These are phyloP conservation scores for Empidonax alnorum DNA, from an alignment of 2,113 vertebrate species.

Conservation along the genomic window DNA sequence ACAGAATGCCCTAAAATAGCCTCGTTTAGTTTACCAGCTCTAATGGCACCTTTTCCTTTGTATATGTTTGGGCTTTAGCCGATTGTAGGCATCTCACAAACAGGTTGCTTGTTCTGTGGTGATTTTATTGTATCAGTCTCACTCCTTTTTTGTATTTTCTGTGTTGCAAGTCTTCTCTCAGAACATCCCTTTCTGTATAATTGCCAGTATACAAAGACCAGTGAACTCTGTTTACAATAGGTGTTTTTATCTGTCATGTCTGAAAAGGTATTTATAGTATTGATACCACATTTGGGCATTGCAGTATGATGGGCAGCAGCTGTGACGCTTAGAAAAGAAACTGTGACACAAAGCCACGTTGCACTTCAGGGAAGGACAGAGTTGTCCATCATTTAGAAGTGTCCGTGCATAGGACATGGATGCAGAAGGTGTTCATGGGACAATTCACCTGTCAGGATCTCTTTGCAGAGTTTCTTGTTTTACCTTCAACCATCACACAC, in stretches of 20 bases:
- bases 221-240: neutral
- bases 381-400: neutral
- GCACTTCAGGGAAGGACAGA: neutral
- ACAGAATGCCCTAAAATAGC: neutral
- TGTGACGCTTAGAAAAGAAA: neutral
- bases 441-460: neutral
- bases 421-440: neutral
- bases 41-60: neutral
- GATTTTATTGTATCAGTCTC: neutral
- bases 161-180: neutral
- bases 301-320: neutral
- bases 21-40: neutral
- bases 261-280: neutral
- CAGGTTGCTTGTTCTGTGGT: neutral
- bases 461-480: neutral
- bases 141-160: neutral
- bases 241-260: neutral
- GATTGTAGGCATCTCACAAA: neutral
- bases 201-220: neutral
- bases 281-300: neutral
- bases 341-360: neutral
- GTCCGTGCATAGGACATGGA: rapidly evolving
- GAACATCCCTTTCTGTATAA: neutral
- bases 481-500: neutral
- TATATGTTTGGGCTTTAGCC: neutral